A percentile compares a stretch with the other conserved stretches of the same genome.
These are phyloP conservation scores for Latrodectus geometricus DNA, from an alignment of 1,140 invertebrate species.

Conservation along the genomic window DNA sequence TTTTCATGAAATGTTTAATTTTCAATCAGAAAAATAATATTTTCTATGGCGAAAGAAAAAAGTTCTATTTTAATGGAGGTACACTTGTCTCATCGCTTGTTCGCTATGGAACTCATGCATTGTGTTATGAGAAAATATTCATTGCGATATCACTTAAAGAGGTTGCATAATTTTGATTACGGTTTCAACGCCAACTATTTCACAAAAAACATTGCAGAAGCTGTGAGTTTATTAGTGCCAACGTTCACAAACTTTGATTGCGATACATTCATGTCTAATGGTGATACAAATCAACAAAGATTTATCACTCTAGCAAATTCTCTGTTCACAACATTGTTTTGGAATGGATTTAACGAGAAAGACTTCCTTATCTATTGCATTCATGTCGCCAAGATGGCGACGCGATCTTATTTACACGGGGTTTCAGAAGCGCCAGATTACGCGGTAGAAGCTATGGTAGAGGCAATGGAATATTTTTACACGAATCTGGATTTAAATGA, in stretches of 20 bases:
- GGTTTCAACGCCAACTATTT: background rate
- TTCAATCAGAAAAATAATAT: no score
- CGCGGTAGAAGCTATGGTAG: slow-evolving; percentile 5
- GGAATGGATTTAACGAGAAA: slow-evolving; percentile 7
- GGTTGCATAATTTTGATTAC: background rate
- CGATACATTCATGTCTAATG: slow-evolving; percentile 7
- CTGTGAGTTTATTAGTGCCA: slow-evolving; percentile 17
- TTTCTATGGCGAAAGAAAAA: no score
- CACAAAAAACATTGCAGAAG: background rate
- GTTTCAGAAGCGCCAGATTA: background rate
- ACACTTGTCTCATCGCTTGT: background rate
- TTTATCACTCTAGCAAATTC: background rate
- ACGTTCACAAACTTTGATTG: slow-evolving; percentile 16
- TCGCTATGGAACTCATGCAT: slow-evolving; percentile 9
- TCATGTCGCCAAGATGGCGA: slow-evolving; percentile 8
- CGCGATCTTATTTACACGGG: background rate
- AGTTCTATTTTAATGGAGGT: background rate
- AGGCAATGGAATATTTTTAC: slow-evolving; percentile 33
- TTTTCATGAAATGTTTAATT: no score
- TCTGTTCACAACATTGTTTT: background rate
- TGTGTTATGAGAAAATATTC: slow-evolving; percentile 9
- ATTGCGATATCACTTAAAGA: background rate
- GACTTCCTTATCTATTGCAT: background rate
- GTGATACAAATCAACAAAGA: slow-evolving; percentile 3
- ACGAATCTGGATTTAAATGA: slow-evolving; percentile 27